A percentile compares a stretch with the other conserved stretches of the same genome.
Conservation (phyloP, 1,140 invertebrate genomes). For the Bombus difficillimus region DNA sequence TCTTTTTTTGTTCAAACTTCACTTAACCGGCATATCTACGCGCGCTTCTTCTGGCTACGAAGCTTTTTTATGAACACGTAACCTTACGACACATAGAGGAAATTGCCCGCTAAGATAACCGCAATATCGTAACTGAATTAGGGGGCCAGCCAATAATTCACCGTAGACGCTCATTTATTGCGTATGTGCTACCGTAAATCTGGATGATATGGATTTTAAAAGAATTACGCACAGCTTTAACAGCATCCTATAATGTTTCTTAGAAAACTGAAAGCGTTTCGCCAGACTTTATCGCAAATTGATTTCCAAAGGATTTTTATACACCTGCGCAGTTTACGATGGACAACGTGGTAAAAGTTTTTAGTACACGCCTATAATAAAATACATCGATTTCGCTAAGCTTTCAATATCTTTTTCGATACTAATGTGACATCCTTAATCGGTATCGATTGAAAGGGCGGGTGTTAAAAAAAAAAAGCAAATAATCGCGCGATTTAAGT, state of each 20-base stretch:
- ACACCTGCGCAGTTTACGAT: not conserved
- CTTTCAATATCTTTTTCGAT: not conserved
- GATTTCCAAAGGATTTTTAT: not conserved
- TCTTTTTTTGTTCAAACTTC: not conserved
- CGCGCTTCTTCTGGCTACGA: not conserved
- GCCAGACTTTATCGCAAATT: not conserved
- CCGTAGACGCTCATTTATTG: conserved; percentile 10
- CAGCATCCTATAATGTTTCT: too few relatives aligned
- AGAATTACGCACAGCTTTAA: conserved; percentile 4
- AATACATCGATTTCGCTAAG: not conserved
- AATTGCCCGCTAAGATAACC: conserved; percentile 4
- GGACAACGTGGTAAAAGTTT: not conserved
- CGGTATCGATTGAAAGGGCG: not conserved
- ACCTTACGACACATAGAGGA: conserved; percentile 18
- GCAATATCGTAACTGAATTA: conserved; percentile 46
- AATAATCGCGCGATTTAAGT: not conserved
- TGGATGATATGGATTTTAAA: conserved; percentile 13
- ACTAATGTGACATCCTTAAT: not conserved
- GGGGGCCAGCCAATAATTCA: conserved; percentile 24
- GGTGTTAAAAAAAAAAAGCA: not conserved
- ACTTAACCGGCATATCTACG: not conserved
- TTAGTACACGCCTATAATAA: not conserved
- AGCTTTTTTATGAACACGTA: conserved; percentile 16
- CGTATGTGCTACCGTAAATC: conserved; percentile 42
- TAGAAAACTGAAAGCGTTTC: not conserved